Evolutionary conservation across 1,140 invertebrate genomes (phyloP), one percentile per base, ranked within the genome.

Genomic region (Hirudo medicinalis): DNA sequence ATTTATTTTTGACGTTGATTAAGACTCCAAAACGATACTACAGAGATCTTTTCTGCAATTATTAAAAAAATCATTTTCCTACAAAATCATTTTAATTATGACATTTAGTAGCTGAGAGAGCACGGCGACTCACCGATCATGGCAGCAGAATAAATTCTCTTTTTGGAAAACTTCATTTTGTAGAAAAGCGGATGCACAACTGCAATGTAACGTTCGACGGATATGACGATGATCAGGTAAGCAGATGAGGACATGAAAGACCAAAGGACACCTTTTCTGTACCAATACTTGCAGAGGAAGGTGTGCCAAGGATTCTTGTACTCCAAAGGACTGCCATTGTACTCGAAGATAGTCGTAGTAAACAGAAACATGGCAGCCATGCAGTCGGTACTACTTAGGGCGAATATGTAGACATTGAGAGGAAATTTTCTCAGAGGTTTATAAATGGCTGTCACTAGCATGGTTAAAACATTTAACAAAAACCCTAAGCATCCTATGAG

Each of bases 171-270:
- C 60, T 54, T 53, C 19, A 25, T 32, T 40, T 40, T 71, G 70
- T 74, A 66, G 19, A 57, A 68, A n/a, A 74, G 19, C 29, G 73
- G 70, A 43, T 74, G 54, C 36, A 74, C 73, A 54, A 74, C 57
- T 11, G 40, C 73, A 9, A 74, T 20, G 70, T 71, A 74, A 22
- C 69, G 40, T n/a, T 74, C 73, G 20, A 71, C n/a, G 15, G 70
- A 67, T 40, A 72, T 22, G 25, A 55, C 49, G 40, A 74, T 32
- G 2, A 74, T 43, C 29, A 40, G 25, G 70, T 74, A 74, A 19
- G 70, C 71, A 63, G 73, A 74, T 11, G 70, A 53, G 20, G 68
- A 29, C 29, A 74, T 32, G 15, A 71, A 49, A 32, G 57, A 32
- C 73, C 73, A 74, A 27, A 72, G 43, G 25, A 57, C 27, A n/a